Base-by-base conservation (phyloP, 1,140 invertebrate genomes). In the Mizuhopecten yessoensis region DNA sequence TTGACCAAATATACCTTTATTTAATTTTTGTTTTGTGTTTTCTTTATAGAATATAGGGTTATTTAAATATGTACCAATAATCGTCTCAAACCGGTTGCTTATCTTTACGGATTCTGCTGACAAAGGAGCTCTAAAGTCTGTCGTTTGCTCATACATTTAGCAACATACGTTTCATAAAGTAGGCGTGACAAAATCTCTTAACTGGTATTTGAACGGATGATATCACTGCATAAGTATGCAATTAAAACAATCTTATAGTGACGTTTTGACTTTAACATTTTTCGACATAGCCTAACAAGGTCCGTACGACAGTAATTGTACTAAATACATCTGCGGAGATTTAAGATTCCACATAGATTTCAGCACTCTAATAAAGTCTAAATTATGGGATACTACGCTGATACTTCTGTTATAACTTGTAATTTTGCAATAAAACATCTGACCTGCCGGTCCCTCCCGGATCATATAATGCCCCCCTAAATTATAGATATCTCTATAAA, bases 381-480 rank as follows among this genome's bases (percentile, higher is more conserved):
- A 75, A 75, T 75, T 75, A 75, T 75, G 57, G 57, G 57, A 75
- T 75, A 75, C 23, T 29, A 1, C 57, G 57, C 11, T 75, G 57
- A n/a, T 75, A 75, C 57, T n/a, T 75, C 57, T 75, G n/a, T 75
- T 75, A 75, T 75, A 75, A 75, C 57, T 75, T 75, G 57, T 75
- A 75, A 75, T 75, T 75, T 75, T 29, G 57, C 57, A 75, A 75
- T 75, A 75, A 75, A 75, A 75, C n/a, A 75, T 29, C 57, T 75
- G 57, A 75, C 57, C 57, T 75, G 2, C 23, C 29, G n/a, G 57
- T 29, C 23, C 23, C n/a, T 75, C 57, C 17, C 23, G n/a, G 57
- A 75, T 75, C 57, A 29, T 75, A 75, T 75, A 75, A 5, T 75
- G 57, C 23, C 57, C 57, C 57, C 57, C 57, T 75, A 75, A 75